Percentiles rank a stretch among this genome's conserved stretches.
These are phyloP conservation scores for Hesperophylax magnus DNA, from an alignment of 1,140 invertebrate species.

Conservation along the genomic window DNA sequence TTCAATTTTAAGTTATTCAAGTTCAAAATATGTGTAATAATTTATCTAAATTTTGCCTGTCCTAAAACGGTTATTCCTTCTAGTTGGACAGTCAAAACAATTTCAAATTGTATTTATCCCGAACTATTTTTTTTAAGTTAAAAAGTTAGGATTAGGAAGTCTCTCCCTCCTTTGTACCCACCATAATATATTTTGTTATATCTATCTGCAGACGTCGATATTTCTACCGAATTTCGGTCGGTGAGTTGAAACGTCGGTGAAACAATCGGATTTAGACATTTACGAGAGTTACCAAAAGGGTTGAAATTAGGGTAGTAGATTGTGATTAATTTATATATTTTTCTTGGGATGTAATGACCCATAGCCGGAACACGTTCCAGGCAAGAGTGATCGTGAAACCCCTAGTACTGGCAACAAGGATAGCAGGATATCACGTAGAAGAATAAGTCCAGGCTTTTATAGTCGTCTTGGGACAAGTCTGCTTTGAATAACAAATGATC, in stretches of 20 bases:
- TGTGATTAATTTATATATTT: conserved; percentile 38
- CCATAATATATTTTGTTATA: background rate
- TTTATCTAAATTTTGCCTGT: too few species aligned
- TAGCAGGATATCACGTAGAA: conserved; percentile 28
- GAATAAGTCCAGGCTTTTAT: conserved; percentile 42
- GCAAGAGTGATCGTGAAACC: conserved; percentile 31
- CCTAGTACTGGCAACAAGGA: conserved; percentile 1
- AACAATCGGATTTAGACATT: background rate
- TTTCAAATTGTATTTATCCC: too few species aligned
- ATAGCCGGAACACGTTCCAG: conserved; percentile 31
- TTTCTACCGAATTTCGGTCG: background rate
- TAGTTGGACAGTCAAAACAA: too few species aligned
- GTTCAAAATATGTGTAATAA: too few species aligned
- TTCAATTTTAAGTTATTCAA: too few species aligned
- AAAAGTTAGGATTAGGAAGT: too few species aligned
- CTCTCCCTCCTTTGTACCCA: too few species aligned
- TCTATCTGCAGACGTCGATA: background rate
- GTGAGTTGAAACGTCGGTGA: background rate
- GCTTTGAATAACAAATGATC: conserved; percentile 37
- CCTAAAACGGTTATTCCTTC: too few species aligned
- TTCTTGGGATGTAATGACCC: conserved; percentile 22
- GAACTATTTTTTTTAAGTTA: too few species aligned
- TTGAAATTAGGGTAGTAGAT: conserved; percentile 3
- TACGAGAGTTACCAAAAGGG: background rate
- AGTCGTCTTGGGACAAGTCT: conserved; percentile 28